Conservation (phyloP, 2,888 invertebrate species). For the Xestia xanthographa region DNA sequence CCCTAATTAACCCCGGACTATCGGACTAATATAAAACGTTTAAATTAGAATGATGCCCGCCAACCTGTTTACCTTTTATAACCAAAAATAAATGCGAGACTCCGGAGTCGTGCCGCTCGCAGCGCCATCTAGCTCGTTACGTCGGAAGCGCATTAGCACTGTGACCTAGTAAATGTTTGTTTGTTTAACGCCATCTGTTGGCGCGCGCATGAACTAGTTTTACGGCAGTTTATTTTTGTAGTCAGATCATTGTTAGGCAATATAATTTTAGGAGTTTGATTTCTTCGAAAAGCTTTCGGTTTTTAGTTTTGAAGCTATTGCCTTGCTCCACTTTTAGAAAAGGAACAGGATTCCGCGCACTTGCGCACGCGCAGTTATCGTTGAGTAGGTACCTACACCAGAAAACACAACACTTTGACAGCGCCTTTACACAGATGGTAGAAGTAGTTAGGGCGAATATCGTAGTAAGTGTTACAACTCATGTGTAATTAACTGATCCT, state of each 20-base stretch:
- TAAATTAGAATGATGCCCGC: constrained; percentile 73
- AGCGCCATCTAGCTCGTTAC: constrained; percentile 75
- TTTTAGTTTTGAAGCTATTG: constrained; percentile 28
- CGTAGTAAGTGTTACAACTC: background rate
- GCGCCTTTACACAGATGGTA: background rate
- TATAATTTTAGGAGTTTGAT: constrained; percentile 48
- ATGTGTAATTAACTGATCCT: background rate
- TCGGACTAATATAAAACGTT: constrained; percentile 68
- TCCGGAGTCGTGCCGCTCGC: constrained; percentile 59
- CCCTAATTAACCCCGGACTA: constrained; percentile 59
- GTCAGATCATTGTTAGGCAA: constrained; percentile 37
- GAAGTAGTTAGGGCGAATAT: background rate
- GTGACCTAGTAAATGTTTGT: constrained; percentile 57
- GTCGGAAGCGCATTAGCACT: constrained; percentile 23
- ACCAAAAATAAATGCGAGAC: constrained; percentile 85
- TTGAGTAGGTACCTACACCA: too few species aligned
- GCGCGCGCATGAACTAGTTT: constrained; percentile 37
- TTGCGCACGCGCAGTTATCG: background rate
- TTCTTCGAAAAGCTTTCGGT: constrained; percentile 47
- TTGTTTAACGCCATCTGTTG: constrained; percentile 68
- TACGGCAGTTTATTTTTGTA: constrained; percentile 53
- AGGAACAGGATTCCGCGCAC: constrained; percentile 3
- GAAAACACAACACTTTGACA: background rate
- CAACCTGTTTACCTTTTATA: constrained; percentile 77
- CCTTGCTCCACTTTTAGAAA: constrained; percentile 35